Percentiles rank a stretch among this genome's conserved stretches.
These are phyloP conservation scores for Artemia franciscana DNA, from an alignment of 1,140 invertebrate species.

Conservation along the genomic window DNA sequence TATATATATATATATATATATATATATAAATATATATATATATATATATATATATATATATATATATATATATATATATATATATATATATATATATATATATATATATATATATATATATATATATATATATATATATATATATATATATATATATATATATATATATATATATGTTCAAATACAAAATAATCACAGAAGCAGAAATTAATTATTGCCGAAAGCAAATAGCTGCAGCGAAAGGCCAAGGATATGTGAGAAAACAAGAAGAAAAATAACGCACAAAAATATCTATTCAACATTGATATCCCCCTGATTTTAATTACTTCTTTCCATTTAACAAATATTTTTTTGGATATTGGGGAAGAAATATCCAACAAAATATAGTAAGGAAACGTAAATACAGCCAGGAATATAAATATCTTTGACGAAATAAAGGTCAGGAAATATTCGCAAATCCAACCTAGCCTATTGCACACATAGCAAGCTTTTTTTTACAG, in stretches of 20 bases:
- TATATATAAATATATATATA: neutral
- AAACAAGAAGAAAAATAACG: neutral
- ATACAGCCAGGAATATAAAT: neutral
- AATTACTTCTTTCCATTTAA: no score
- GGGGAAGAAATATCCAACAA: neutral
- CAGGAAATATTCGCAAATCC: neutral
- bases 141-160: neutral
- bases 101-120: neutral
- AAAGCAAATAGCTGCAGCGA: neutral
- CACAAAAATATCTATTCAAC: neutral
- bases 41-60: neutral
- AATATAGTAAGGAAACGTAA: neutral
- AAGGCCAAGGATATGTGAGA: neutral
- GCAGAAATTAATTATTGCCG: neutral
- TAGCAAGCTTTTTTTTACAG: no score
- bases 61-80: neutral
- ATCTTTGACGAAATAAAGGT: neutral
- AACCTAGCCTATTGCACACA: no score
- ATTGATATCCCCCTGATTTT: no score
- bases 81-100: neutral
- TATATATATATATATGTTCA: neutral
- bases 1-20: no score
- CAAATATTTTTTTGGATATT: neutral
- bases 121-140: neutral
- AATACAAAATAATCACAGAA: neutral